These are phyloP conservation scores for Macrobrachium nipponense DNA, from an alignment of 1,140 invertebrate genomes.

Conservation along the genomic window DNA sequence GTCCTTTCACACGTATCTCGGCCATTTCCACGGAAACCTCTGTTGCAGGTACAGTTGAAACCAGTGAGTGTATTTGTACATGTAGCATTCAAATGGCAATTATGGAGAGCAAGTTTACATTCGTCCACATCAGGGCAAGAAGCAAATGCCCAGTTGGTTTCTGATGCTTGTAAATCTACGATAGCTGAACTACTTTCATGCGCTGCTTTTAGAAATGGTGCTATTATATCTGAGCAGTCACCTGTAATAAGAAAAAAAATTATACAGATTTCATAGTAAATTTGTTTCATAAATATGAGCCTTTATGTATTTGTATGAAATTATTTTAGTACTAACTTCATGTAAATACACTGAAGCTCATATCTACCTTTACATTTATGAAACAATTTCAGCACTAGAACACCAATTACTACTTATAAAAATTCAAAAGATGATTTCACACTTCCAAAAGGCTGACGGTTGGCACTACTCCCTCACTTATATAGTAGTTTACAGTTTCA, in stretches of 20 bases:
- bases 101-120: constrained; percentile 85
- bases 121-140: constrained; percentile 95
- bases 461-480: too few relatives aligned
- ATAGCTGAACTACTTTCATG: constrained; percentile 62
- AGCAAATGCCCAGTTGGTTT: constrained; percentile 84
- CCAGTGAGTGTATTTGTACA: constrained; percentile 93
- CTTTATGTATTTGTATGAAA: too few relatives aligned
- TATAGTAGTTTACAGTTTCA: too few relatives aligned
- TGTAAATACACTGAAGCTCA: too few relatives aligned
- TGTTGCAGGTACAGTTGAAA: constrained; percentile 84
- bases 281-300: too few relatives aligned
- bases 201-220: constrained; percentile 38
- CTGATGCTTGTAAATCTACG: constrained; percentile 62
- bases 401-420: too few relatives aligned
- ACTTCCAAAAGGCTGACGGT: too few relatives aligned
- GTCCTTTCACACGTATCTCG: constrained; percentile 84
- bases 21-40: constrained; percentile 89
- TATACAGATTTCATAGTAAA: background rate
- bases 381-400: too few relatives aligned
- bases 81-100: constrained; percentile 89
- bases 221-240: constrained; percentile 6
- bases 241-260: background rate
- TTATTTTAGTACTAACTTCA: too few relatives aligned
- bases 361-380: too few relatives aligned
- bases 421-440: too few relatives aligned